These are phyloP conservation scores for Tenthredo mesomela DNA, from an alignment of 2,888 invertebrate genomes.

Conservation along the genomic window DNA sequence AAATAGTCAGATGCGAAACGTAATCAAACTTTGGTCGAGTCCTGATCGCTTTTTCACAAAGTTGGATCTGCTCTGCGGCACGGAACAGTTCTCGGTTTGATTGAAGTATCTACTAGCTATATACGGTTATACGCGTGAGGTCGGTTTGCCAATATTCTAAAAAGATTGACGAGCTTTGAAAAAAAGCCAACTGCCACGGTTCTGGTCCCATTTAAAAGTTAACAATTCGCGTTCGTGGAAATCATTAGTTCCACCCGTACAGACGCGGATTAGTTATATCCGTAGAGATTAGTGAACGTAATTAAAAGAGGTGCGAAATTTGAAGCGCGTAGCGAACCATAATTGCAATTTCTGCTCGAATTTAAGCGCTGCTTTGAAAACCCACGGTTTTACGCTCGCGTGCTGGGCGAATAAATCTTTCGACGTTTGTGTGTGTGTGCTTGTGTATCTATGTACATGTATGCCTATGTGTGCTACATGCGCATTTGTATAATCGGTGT, in stretches of 20 bases:
- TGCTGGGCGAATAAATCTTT: constrained; percentile 27
- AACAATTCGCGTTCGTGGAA: background rate
- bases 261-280: constrained; percentile 14
- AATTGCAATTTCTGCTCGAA: constrained; percentile 33
- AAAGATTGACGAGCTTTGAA: background rate
- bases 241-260: background rate
- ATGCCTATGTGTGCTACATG: background rate
- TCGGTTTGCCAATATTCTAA: background rate
- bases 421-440: background rate
- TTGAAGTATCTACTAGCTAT: background rate
- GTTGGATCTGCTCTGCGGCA: background rate
- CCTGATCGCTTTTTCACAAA: constrained; percentile 37
- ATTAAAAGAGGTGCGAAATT: constrained; percentile 31
- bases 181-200: background rate
- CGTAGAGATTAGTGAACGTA: constrained; percentile 22
- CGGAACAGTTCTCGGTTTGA: constrained; percentile 25
- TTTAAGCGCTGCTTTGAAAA: constrained; percentile 28
- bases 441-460: background rate
- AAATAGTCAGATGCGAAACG: constrained; percentile 14
- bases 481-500: background rate
- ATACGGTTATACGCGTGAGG: background rate
- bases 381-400: background rate
- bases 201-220: background rate
- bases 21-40: constrained; percentile 41
- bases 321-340: constrained; percentile 36